Conservation (phyloP, 2,797 vertebrate species). For the Sphenodon punctatus region DNA sequence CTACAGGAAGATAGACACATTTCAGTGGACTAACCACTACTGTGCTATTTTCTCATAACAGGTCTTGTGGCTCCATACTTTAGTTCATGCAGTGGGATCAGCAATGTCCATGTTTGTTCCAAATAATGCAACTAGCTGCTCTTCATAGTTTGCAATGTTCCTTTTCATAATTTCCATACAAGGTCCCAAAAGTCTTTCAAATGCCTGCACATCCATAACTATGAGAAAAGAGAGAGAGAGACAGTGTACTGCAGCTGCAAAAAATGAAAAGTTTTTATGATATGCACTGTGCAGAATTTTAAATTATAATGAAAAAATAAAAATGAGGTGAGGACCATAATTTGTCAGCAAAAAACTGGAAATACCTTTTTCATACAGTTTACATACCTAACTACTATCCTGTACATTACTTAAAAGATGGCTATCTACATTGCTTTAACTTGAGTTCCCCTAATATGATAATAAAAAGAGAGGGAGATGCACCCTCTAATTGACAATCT, state of each 20-base stretch:
- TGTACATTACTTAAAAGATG: neutral
- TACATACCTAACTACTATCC: neutral
- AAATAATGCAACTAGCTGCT: slow-evolving; percentile 94
- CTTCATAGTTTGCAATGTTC: slow-evolving; percentile 98
- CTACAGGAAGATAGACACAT: slow-evolving; percentile 79
- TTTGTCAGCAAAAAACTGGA: neutral
- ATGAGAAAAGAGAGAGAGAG: slow-evolving; percentile 37
- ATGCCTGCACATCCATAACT: slow-evolving; percentile 97
- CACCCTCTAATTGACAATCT: neutral
- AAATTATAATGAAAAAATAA: neutral
- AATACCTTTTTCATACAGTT: too few relatives aligned
- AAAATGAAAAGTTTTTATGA: neutral
- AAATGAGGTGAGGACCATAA: neutral
- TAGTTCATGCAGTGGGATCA: slow-evolving; percentile 86
- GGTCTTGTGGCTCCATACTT: slow-evolving; percentile 74
- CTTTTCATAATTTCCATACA: slow-evolving; percentile 99
- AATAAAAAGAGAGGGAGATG: neutral
- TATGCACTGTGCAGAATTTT: slow-evolving; percentile 4
- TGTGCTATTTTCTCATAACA: slow-evolving; percentile 74
- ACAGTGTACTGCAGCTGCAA: slow-evolving; percentile 14
- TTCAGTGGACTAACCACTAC: slow-evolving; percentile 82
- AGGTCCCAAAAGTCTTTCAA: slow-evolving; percentile 97
- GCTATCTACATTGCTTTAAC: neutral
- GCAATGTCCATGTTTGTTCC: slow-evolving; percentile 94
- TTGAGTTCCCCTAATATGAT: too few relatives aligned